phyloP scores from a whole-genome alignment of 2,113 vertebrate species.

The Notarius lentiginosus region DNA sequence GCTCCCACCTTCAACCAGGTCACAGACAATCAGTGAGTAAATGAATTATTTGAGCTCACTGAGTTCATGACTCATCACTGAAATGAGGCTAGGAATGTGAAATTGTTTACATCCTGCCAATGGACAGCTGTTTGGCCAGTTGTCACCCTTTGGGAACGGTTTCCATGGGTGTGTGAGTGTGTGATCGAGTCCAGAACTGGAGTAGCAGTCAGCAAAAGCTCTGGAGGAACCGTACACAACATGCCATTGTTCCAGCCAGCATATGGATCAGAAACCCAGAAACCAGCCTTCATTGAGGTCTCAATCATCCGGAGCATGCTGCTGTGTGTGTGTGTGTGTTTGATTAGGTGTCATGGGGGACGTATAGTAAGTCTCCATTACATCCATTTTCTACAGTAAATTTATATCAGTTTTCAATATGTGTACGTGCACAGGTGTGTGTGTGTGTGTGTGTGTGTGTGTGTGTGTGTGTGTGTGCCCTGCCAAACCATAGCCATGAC shows the following conservation, averaged over 20 bases:
- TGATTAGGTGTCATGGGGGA: slow-evolving; percentile 4
- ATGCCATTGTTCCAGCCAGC: slow-evolving; percentile 37
- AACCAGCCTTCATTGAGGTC: slow-evolving; percentile 7
- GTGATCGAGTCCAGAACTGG: slow-evolving; percentile 37
- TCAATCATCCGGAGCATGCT: slow-evolving; percentile 17
- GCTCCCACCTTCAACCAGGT: neutral
- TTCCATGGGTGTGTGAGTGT: slow-evolving; percentile 20
- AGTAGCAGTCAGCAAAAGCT: slow-evolving; percentile 23
- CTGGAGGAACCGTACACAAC: slow-evolving; percentile 43
- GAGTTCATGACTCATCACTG: neutral
- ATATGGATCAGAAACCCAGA: slow-evolving; percentile 27
- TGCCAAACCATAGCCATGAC: slow-evolving; percentile 23
- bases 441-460: neutral
- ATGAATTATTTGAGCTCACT: neutral
- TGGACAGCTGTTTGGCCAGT: slow-evolving; percentile 27
- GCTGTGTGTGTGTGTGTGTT: neutral
- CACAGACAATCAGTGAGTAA: neutral
- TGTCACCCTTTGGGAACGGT: slow-evolving; percentile 18
- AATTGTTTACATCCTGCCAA: slow-evolving; percentile 30
- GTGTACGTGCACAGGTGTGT: neutral
- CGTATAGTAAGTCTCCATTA: slow-evolving; percentile 27
- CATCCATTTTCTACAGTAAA: slow-evolving; percentile 27
- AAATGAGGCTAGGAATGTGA: slow-evolving; percentile 18
- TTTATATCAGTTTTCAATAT: slow-evolving; percentile 3
- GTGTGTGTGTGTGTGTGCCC: neutral